A percentile compares a stretch with the other conserved stretches of the same genome.
Evolutionary conservation across 1,140 invertebrate genomes (phyloP).

Genomic region (Diprion similis): DNA sequence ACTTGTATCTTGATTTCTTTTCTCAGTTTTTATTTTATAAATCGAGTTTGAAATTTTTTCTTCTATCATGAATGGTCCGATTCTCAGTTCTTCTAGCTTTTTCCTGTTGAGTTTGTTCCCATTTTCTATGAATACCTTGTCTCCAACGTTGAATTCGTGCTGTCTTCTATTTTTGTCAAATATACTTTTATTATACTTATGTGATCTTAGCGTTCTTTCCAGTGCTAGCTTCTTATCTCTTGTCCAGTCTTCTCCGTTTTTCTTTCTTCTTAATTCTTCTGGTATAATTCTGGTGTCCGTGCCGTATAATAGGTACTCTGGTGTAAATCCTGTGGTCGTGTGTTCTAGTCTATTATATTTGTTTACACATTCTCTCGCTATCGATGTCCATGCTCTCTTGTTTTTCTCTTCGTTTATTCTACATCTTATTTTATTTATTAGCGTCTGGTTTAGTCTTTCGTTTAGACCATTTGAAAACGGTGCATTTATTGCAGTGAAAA

Average conservation of each 20-base stretch:
- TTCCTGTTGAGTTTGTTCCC: conserved; percentile 11
- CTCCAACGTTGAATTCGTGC: conserved; percentile 19
- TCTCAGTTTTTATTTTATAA: conserved; percentile 16
- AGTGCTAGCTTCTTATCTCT: conserved; percentile 17
- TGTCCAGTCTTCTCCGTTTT: background rate
- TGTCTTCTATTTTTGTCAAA: conserved; percentile 19
- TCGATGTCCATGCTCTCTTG: conserved; percentile 21
- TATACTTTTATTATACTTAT: conserved; percentile 20
- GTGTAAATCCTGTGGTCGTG: conserved; percentile 19
- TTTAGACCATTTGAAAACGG: conserved; percentile 28
- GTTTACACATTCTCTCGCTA: conserved; percentile 21
- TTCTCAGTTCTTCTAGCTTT: conserved; percentile 24
- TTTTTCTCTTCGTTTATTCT: conserved; percentile 22
- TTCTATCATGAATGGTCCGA: conserved; percentile 22
- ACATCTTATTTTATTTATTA: conserved; percentile 30
- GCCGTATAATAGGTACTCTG: conserved; percentile 25
- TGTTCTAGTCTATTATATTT: conserved; percentile 24
- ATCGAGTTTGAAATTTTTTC: conserved; percentile 24
- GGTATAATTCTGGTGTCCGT: conserved; percentile 12
- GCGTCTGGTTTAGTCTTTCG: too few relatives aligned
- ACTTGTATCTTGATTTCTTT: conserved; percentile 16
- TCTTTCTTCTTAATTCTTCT: conserved; percentile 19
- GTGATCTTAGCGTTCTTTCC: conserved; percentile 17
- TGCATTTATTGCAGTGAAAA: conserved; percentile 29
- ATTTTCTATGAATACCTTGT: conserved; percentile 20